Percentiles rank a stretch among this genome's conserved stretches.
These are phyloP conservation scores for Lingula anatina DNA, from an alignment of 2,888 invertebrate genomes.

Conservation along the genomic window DNA sequence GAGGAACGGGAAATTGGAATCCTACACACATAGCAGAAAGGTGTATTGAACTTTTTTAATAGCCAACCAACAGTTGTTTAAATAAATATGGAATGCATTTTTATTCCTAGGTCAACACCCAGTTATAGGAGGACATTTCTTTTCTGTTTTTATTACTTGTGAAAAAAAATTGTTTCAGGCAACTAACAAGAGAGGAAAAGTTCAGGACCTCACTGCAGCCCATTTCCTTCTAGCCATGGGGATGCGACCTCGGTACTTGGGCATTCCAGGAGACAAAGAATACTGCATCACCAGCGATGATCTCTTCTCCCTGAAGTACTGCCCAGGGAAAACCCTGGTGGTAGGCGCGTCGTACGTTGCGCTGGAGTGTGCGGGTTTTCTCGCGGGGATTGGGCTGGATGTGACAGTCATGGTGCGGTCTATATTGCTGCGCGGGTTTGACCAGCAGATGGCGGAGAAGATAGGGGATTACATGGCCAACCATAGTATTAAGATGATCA, in stretches of 20 bases:
- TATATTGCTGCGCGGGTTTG: constrained; percentile 81
- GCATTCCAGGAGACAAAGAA: constrained; percentile 81
- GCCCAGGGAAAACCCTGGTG: constrained; percentile 73
- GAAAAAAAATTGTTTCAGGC: constrained; percentile 40
- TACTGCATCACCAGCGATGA: constrained; percentile 89
- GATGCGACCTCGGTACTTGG: constrained; percentile 84
- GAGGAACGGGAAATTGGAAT: too few species aligned
- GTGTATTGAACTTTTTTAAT: too few species aligned
- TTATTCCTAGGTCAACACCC: too few species aligned
- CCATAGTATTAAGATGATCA: constrained; percentile 73
- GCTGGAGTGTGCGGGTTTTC: constrained; percentile 88
- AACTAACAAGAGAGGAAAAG: constrained; percentile 66
- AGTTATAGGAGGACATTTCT: too few species aligned
- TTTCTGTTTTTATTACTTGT: too few species aligned
- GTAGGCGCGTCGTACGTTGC: constrained; percentile 73
- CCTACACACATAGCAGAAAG: too few species aligned
- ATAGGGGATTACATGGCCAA: constrained; percentile 74
- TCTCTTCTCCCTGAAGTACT: constrained; percentile 75
- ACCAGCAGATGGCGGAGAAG: constrained; percentile 83
- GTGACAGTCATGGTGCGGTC: constrained; percentile 83
- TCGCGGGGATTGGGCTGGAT: constrained; percentile 80
- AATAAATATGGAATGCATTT: too few species aligned
- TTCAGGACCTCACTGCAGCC: constrained; percentile 64
- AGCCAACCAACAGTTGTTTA: too few species aligned
- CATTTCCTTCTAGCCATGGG: constrained; percentile 85